phyloP scores from a whole-genome alignment of 1,140 invertebrate genomes.

The Sesamia nonagrioides region DNA sequence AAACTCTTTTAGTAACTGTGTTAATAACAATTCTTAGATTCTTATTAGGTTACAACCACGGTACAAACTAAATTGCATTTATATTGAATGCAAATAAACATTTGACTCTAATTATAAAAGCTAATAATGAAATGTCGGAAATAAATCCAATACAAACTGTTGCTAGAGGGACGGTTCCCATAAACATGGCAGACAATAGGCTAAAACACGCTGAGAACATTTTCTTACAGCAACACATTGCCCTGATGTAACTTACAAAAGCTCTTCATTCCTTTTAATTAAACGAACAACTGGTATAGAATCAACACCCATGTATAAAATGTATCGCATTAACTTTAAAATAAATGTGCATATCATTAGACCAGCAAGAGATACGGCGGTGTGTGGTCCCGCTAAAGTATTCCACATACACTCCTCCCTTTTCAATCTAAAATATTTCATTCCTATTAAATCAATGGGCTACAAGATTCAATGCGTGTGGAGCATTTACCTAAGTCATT shows the following conservation, averaged over 20 bases:
- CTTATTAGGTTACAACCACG: not conserved
- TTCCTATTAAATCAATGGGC: conserved; percentile 72
- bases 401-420: conserved; percentile 70
- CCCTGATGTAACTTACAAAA: conserved; percentile 1
- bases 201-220: conserved; percentile 15
- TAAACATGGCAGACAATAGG: conserved; percentile 11
- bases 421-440: conserved; percentile 65
- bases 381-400: conserved; percentile 82
- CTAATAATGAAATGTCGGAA: not conserved
- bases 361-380: conserved; percentile 74
- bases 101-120: not conserved
- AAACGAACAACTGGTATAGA: conserved; percentile 35
- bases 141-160: not conserved
- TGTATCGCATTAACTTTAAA: conserved; percentile 66
- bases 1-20: not conserved
- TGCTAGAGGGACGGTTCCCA: not conserved
- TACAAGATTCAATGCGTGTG: conserved; percentile 69
- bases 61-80: not conserved
- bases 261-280: conserved; percentile 18
- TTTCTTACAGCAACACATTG: conserved; percentile 15
- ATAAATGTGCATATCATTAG: conserved; percentile 87
- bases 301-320: conserved; percentile 47
- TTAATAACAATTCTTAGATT: not conserved
- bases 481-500: conserved; percentile 76
- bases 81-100: not conserved